phyloP scores from a whole-genome alignment of 2,888 invertebrate species.

The Orchestes rusci region DNA sequence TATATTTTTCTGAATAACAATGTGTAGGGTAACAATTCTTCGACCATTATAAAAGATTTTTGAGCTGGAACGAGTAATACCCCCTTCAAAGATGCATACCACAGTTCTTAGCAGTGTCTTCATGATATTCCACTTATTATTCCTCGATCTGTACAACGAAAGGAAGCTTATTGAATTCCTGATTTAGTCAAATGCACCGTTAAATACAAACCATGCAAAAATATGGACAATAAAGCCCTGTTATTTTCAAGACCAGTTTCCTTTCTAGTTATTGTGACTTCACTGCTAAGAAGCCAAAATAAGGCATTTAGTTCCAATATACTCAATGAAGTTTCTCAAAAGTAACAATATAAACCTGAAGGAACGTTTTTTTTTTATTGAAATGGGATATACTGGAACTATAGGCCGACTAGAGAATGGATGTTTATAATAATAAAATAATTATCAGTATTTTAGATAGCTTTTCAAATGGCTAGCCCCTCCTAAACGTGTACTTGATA shows the following conservation, averaged over 20 bases:
- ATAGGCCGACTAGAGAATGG: slow-evolving; percentile 28
- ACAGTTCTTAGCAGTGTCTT: no score
- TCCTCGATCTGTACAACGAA: slow-evolving; percentile 19
- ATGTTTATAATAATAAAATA: slow-evolving; percentile 43
- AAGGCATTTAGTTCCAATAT: no score
- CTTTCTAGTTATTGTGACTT: no score
- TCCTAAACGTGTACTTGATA: slow-evolving; percentile 43
- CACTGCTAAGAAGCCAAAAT: no score
- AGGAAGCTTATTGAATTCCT: slow-evolving; percentile 11
- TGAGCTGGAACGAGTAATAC: no score
- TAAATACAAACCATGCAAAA: slow-evolving; percentile 9
- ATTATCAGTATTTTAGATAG: slow-evolving; percentile 47
- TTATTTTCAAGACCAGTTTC: no score
- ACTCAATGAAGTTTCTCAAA: no score
- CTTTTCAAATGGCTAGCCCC: slow-evolving; percentile 46
- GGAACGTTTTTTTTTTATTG: slow-evolving; percentile 1
- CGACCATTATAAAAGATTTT: no score
- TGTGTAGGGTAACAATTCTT: no score
- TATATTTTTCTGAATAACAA: slow-evolving; percentile 41
- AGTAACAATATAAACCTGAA: no score
- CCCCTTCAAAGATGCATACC: no score
- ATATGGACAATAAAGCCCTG: slow-evolving; percentile 17
- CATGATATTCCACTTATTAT: neutral
- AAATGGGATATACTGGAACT: neutral
- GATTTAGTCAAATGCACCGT: neutral